Base-by-base conservation (phyloP, 2,113 vertebrate genomes). In the Sakesphorus luctuosus region DNA sequence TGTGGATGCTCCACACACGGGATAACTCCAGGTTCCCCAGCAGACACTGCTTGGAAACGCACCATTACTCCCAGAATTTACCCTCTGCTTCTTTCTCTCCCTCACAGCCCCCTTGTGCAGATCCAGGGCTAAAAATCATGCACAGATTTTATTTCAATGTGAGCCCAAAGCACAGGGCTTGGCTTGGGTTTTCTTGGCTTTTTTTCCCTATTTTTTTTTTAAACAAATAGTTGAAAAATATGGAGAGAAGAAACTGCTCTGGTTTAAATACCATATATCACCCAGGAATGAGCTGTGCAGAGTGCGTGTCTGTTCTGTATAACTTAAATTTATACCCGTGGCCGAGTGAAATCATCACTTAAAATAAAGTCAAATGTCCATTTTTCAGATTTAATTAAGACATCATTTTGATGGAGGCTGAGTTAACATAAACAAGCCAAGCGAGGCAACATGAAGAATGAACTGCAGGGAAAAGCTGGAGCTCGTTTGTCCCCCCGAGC, bases 351-450 rank as follows among this genome's bases (percentile, higher is more conserved):
- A 97, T 95, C 96, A 95, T 96, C 80, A 87, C 91, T 93, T 93
- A 97, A 90, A 97, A 93, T 96, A 96, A 97, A 97, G 94, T 87
- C 93, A 97, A 97, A 94, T 91, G 91, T 84, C 93, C 92, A 96
- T 97, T 97, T 97, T 97, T 96, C 94, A 97, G 95, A 96, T 97
- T 97, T 97, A 98, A 98, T 98, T 97, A 96, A 93, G 96, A 96
- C 87, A 96, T 97, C 75, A 40, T 98, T 97, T 96, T 97, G 95
- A 97, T 95, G 96, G 91, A 91, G 90, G 94, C 79, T 68, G 66
- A 96, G 83, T 85, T 96, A 96, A 91, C 93, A 87, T 97, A 97
- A 98, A 97, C 95, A 97, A 97, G 89, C 94, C 40, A 47, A 96
- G 97, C 94, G 96, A 95, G 46, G 31, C 75, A 90, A 93, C 25